These are phyloP conservation scores for Petaurus breviceps DNA, from an alignment of 2,113 vertebrate genomes.

Conservation along the genomic window DNA sequence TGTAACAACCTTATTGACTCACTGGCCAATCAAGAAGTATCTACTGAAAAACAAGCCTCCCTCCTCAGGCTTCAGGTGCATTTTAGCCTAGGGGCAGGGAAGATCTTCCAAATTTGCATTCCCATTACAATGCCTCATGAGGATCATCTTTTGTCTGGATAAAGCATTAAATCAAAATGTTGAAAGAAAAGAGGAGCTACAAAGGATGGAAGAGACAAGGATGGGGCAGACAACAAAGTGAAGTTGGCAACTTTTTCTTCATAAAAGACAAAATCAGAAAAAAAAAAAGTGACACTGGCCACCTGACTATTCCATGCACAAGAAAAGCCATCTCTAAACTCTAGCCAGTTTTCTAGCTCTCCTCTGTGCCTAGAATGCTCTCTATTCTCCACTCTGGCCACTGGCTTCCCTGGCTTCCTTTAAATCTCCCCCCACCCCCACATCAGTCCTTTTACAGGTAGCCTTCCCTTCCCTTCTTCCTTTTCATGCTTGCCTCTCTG, in stretches of 20 bases:
- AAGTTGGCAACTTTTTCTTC: neutral
- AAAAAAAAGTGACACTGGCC: neutral
- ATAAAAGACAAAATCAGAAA: neutral
- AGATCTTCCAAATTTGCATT: too few species aligned
- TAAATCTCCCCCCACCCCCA: neutral
- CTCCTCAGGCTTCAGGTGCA: too few species aligned
- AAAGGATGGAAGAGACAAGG: neutral
- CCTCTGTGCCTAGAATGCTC: neutral
- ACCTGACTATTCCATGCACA: neutral
- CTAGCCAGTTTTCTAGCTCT: neutral
- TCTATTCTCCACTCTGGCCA: neutral
- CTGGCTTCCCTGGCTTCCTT: neutral
- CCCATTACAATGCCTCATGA: too few species aligned
- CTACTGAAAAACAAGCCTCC: too few species aligned
- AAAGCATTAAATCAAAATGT: neutral
- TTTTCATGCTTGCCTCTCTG: neutral
- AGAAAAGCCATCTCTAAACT: neutral
- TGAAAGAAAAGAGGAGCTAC: neutral
- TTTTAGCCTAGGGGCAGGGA: too few species aligned
- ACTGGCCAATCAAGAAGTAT: too few species aligned
- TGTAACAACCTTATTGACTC: too few species aligned
- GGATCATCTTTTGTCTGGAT: neutral
- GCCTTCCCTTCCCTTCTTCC: rapidly evolving
- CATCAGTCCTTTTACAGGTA: neutral
- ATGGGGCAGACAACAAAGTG: neutral